Evolutionary conservation across 2,888 invertebrate genomes (phyloP), one percentile per base, ranked within the genome.

Genomic region (Coecobrya sp.): DNA sequence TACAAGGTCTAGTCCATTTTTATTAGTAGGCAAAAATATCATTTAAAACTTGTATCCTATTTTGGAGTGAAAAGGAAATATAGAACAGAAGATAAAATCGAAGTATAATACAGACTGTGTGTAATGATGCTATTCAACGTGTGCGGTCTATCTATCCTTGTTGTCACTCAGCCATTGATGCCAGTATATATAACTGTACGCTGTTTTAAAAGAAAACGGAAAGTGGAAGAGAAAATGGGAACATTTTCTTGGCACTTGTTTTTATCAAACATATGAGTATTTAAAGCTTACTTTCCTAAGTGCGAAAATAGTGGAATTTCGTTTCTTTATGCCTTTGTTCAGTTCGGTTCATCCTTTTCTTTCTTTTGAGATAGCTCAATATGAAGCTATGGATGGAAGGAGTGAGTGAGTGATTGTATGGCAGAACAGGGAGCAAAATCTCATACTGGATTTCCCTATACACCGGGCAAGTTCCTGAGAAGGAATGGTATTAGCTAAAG

Each of bases 231-330:
- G 19, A 19, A 22, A 59, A 42, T 30, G 27, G n/a, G n/a, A 89
- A 68, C 52, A 81, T 81, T 81, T 89, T 82, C 55, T 81, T 89
- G 68, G 68, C 81, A 89, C 52, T 82, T 89, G 68, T 68, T 79
- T n/a, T 65, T 65, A 42, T 62, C 62, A 27, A 65, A 16, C 36
- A 45, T 19, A 52, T 49, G 52, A 79, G 52, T 79, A 49, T 49
- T 52, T 25, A 1, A 16, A 22, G 5, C 10, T 52, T 2, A 25
- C 52, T n/a, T 79, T 27, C 49, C 13, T 79, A 52, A 79, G 25
- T 79, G 52, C 52, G 25, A 79, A 79, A 52, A 25, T 52, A 82
- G 36, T n/a, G 0, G 30, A 30, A 70, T 70, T 36, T 70, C 42
- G 45, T 11, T 7, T 45, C 73, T 42, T 73, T 52, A 30, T 82